Evolutionary conservation across 2,113 vertebrate species (phyloP), one percentile per base, ranked within the genome.

Genomic region (Mixornis gularis): DNA sequence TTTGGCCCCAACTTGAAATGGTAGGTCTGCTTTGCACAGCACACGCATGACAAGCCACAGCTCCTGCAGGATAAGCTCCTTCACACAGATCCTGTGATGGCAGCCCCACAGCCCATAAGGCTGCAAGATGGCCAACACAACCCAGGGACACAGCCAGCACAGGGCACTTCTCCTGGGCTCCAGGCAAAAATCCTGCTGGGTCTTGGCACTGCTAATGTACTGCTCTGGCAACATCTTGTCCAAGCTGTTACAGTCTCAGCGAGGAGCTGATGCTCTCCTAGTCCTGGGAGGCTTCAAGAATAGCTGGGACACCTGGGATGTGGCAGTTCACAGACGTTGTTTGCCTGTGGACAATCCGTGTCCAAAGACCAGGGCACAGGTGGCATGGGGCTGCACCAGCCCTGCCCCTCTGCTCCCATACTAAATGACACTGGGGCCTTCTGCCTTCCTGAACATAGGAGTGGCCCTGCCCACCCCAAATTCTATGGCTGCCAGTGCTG

Each of bases 291-390:
- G 13, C 20, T 71, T 72, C 1, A 11, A 7, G 9, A 4, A 7
- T 1, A 48, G 11, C 27, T 21, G 4, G 21, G 12, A 13, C 36
- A 55, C 16, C 68, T 9, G 7, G 32, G 43, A 26, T 3, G 9
- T 9, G 26, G 38, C n/a, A 46, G 27, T 41, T 56, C 62, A 51
- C 29, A 8, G 72, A 26, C 6, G 11, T 29, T 69, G 5, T 19
- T 66, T 7, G 7, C 10, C 2, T 3, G 24, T 3, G 3, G 30
- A 7, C 11, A 27, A 2, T 6, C 7, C 53, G 4, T 0, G 1
- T 16, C 13, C 55, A 41, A 64, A 78, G 51, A 5, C 2, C 1
- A 1, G 9, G 34, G n/a, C 21, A 4, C 1, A 1, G 26, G 46
- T 1, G 2, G 9, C 4, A 0, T 9, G 60, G 34, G 60, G 38